Base-by-base conservation (phyloP, 2,113 vertebrate species). In the Oncorhynchus kisutch region DNA sequence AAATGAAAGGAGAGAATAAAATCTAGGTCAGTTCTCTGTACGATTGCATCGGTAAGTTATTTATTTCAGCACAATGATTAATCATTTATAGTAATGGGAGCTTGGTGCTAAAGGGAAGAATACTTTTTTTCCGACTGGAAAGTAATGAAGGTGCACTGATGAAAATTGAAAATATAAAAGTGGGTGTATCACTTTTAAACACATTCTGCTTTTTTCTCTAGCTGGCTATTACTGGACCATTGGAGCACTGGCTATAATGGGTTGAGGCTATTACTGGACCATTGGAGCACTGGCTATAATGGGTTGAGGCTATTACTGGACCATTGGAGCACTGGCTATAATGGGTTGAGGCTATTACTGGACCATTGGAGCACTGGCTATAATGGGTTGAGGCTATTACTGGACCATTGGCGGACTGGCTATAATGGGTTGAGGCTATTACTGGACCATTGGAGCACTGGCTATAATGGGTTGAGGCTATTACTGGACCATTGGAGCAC, bases 81-180 rank as follows among this genome's bases (percentile, higher is more conserved):
- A 88, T 90, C 81, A 90, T 91, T 89, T 86, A 87, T 87, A 57
- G 67, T 70, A 85, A 82, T 79, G 73, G 82, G 80, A 72, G 74
- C 77, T 71, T 39, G 66, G 83, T 9, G 22, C 70, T 34, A 51
- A 75, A 77, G 68, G 51, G 76, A 59, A 62, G 76, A 67, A 71
- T 73, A 65, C 22, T 74, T 83, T 71, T 70, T 75, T 76, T 45
- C 62, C 75, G 78, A 74, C 34, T 3, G n/a, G 34, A 48, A 74
- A 72, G 78, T 60, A 67, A 67, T 24, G 65, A 62, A 81, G 74
- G 57, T 57, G 59, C 68, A 31, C 59, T 77, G 73, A 78, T 66
- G 57, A 31, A 79, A 69, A 60, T 66, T 45, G 49, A 75, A 59
- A 75, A 45, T 39, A 54, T 45, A 14, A 67, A 78, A 80, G 20